A percentile compares a stretch with the other conserved stretches of the same genome.
Conservation (phyloP, 2,113 vertebrate species). For the Peromyscus maniculatus region DNA sequence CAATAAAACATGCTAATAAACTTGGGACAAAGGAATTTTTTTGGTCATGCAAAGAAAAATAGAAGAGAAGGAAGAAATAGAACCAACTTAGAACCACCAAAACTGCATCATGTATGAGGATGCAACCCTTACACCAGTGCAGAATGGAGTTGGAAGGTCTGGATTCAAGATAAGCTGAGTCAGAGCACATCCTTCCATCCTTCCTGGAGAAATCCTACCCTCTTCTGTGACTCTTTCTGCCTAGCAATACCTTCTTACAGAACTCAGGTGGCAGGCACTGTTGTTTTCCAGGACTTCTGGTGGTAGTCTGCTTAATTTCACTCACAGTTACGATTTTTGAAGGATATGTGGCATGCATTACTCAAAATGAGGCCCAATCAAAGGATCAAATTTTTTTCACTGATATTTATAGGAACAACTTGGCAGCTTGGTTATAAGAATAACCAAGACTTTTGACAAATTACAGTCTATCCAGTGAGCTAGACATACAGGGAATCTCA, state of each 20-base stretch:
- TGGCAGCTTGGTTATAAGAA: neutral
- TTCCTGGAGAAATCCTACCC: neutral
- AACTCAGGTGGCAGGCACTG: neutral
- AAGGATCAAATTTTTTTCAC: conserved; percentile 33
- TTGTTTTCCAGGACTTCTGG: neutral
- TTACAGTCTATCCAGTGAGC: neutral
- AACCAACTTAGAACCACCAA: neutral
- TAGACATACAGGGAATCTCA: neutral
- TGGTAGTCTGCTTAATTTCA: neutral
- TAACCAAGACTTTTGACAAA: neutral
- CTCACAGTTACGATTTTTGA: neutral
- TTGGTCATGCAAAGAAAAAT: neutral
- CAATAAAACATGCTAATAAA: neutral
- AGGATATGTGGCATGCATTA: neutral
- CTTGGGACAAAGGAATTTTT: neutral
- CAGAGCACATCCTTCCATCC: neutral
- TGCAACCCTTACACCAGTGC: neutral
- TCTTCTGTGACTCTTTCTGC: neutral
- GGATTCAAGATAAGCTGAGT: neutral
- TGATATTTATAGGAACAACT: neutral
- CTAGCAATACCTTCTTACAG: neutral
- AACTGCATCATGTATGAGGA: neutral
- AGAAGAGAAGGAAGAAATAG: neutral
- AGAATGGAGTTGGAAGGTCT: neutral
- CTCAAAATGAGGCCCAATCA: conserved; percentile 49